Evolutionary conservation across 2,797 vertebrate genomes (phyloP).

Genomic region (Danio choprae): DNA sequence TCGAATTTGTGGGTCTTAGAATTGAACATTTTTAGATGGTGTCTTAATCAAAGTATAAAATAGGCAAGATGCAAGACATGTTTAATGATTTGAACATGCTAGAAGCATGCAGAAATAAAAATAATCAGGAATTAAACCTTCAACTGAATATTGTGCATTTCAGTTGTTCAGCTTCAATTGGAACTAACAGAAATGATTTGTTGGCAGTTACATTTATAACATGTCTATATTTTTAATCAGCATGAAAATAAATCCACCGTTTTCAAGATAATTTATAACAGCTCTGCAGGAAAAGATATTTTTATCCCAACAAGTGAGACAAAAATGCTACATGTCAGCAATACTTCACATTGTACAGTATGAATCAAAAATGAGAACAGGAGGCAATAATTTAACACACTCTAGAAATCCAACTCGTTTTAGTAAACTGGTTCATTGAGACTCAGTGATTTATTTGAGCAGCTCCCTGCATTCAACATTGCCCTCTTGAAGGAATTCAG

Average conservation of each 20-base stretch:
- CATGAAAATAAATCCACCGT: background rate
- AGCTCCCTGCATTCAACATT: background rate
- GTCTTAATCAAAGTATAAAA: background rate
- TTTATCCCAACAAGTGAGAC: background rate
- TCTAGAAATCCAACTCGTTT: constrained; percentile 9
- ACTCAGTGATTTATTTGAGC: background rate
- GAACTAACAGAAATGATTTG: constrained; percentile 51
- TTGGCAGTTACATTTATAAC: constrained; percentile 30
- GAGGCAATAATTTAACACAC: constrained; percentile 1
- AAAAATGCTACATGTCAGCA: background rate
- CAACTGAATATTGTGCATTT: constrained; percentile 25
- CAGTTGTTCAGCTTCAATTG: constrained; percentile 41
- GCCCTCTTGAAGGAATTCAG: constrained; percentile 2
- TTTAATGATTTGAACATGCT: background rate
- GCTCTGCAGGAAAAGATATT: background rate
- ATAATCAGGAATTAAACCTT: background rate
- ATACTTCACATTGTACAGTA: background rate
- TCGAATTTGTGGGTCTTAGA: background rate
- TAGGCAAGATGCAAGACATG: background rate
- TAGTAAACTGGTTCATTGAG: background rate
- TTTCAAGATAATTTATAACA: background rate
- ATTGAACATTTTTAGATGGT: background rate
- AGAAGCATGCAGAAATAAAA: background rate
- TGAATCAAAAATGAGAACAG: background rate
- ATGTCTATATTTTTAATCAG: background rate